phyloP scores from a whole-genome alignment of 2,888 invertebrate species.

The Criorhina ranunculi region DNA sequence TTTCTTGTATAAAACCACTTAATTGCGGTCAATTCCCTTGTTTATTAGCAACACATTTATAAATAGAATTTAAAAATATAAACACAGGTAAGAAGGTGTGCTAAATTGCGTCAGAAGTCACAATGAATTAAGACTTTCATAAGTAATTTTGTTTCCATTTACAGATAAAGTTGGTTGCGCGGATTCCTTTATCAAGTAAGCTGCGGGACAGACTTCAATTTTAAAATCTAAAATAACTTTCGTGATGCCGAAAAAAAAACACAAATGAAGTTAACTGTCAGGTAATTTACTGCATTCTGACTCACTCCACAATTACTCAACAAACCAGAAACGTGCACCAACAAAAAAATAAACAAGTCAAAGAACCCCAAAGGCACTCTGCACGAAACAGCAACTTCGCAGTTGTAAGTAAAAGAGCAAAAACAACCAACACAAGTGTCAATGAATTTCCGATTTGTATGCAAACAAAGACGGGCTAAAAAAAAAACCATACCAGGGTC shows the following conservation, averaged over 20 bases:
- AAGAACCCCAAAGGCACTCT: conserved; percentile 55
- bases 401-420: background rate
- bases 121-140: too few species aligned
- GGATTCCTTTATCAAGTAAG: too few species aligned
- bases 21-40: background rate
- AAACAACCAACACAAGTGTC: conserved; percentile 45
- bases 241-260: background rate
- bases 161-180: too few species aligned
- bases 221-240: background rate
- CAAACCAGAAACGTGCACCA: conserved; percentile 19
- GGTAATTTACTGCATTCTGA: conserved; percentile 58
- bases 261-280: conserved; percentile 40
- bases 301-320: conserved; percentile 39
- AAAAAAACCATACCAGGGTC: conserved; percentile 37
- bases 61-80: conserved; percentile 26
- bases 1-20: background rate
- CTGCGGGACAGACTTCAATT: too few species aligned
- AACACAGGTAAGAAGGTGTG: background rate
- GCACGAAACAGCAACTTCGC: conserved; percentile 32
- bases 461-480: conserved; percentile 43
- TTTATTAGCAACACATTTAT: conserved; percentile 20
- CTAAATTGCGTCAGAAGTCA: background rate
- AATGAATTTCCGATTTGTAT: conserved; percentile 68
- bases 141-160: too few species aligned
- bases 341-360: conserved; percentile 55